Evolutionary conservation across 2,797 vertebrate species (phyloP).

Genomic region (Chelon auratus): DNA sequence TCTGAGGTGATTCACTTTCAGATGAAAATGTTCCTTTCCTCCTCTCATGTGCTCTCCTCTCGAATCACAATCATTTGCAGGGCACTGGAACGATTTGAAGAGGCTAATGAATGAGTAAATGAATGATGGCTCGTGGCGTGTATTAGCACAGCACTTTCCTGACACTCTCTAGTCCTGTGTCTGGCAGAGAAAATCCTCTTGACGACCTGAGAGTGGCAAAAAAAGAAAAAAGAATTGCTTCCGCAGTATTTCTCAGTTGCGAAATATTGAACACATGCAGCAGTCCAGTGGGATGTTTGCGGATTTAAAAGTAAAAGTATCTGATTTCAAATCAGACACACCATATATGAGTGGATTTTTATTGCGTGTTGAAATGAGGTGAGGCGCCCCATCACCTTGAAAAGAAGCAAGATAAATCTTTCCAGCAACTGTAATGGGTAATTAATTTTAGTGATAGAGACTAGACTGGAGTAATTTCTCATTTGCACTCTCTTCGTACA

Average conservation of each 20-base stretch:
- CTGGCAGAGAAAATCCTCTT: constrained; percentile 17
- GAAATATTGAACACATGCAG: constrained; percentile 70
- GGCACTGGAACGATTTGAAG: not conserved
- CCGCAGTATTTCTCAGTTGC: constrained; percentile 50
- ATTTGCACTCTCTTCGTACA: constrained; percentile 15
- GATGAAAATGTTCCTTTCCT: constrained; percentile 4
- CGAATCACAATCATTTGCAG: constrained; percentile 9
- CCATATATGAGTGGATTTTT: not conserved
- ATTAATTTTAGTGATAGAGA: constrained; percentile 31
- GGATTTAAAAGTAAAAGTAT: constrained; percentile 29
- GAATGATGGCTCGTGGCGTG: constrained; percentile 2
- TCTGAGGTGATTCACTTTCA: constrained; percentile 20
- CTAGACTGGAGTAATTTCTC: constrained; percentile 2
- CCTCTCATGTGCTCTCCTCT: constrained; percentile 2
- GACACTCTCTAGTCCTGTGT: not conserved
- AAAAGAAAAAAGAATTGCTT: constrained; percentile 3
- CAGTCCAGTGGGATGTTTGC: constrained; percentile 25
- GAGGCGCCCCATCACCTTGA: constrained; percentile 9
- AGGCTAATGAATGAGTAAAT: constrained; percentile 13
- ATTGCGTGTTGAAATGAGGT: not conserved
- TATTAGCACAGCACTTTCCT: constrained; percentile 7
- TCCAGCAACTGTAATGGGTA: constrained; percentile 23
- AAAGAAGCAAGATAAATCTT: constrained; percentile 6
- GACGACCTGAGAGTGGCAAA: constrained; percentile 10
- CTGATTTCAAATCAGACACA: constrained; percentile 12